Conservation (phyloP, 2,888 invertebrate species). For the Conistra vaccinii region DNA sequence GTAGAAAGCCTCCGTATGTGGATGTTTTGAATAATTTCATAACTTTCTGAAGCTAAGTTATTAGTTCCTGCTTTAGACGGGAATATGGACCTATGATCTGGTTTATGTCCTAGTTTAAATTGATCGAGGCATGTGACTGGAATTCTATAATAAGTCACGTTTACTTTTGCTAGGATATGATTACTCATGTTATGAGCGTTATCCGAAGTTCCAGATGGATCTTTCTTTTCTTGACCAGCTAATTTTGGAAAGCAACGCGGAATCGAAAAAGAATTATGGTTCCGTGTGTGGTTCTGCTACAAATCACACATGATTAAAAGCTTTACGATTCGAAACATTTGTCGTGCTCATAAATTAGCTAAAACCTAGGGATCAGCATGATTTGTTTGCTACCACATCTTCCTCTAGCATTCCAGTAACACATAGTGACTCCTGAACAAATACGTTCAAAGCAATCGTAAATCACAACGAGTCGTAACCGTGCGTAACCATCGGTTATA, state of each 20-base stretch:
- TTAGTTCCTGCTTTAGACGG: slow-evolving; percentile 4
- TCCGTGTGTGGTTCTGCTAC: slow-evolving; percentile 5
- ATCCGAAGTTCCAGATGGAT: neutral
- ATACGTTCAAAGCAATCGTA: slow-evolving; percentile 48
- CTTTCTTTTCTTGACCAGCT: neutral
- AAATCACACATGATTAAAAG: slow-evolving; percentile 20
- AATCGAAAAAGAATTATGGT: neutral
- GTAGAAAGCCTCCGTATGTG: slow-evolving; percentile 6
- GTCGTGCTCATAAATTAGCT: slow-evolving; percentile 36
- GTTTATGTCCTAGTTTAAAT: slow-evolving; percentile 15
- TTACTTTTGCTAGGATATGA: neutral
- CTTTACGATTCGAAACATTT: slow-evolving; percentile 12
- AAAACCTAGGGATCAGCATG: slow-evolving; percentile 25
- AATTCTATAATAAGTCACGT: neutral
- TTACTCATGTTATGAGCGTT: neutral
- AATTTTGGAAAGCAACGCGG: slow-evolving; percentile 3
- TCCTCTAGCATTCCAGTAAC: slow-evolving; percentile 20
- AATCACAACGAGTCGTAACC: slow-evolving; percentile 45
- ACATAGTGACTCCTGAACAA: slow-evolving; percentile 25
- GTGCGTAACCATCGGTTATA: slow-evolving; percentile 41
- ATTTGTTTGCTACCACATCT: slow-evolving; percentile 42
- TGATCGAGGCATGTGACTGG: slow-evolving; percentile 1
- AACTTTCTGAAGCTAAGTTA: slow-evolving; percentile 1
- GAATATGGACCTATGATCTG: neutral
- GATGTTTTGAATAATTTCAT: slow-evolving; percentile 17